These are phyloP conservation scores for Acipenser ruthenus DNA, from an alignment of 2,797 vertebrate genomes.

Conservation along the genomic window DNA sequence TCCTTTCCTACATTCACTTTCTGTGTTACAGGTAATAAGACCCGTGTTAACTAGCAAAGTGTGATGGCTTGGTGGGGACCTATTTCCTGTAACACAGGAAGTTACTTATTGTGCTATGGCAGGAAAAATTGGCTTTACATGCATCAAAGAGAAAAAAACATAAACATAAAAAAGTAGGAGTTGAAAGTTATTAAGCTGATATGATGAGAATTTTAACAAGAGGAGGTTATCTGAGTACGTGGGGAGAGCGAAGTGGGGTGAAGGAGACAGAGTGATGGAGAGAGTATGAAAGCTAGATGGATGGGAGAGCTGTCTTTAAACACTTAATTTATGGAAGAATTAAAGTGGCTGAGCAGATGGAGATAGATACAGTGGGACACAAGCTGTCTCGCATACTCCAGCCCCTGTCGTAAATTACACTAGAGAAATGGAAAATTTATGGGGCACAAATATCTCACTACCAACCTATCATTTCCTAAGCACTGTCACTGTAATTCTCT, in stretches of 20 bases:
- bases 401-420: conserved; percentile 55
- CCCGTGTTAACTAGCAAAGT: no score
- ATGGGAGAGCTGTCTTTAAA: conserved; percentile 27
- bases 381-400: conserved; percentile 50
- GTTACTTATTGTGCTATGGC: no score
- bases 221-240: no score
- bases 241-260: conserved; percentile 1
- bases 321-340: conserved; percentile 27
- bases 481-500: conserved; percentile 62
- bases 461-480: conserved; percentile 58
- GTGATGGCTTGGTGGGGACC: no score
- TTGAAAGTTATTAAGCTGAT: no score
- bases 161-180: no score
- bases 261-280: background rate
- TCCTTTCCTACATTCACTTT: no score
- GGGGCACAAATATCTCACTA: conserved; percentile 58
- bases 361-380: conserved; percentile 47
- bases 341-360: conserved; percentile 41
- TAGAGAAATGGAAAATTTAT: conserved; percentile 59
- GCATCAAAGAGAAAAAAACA: no score
- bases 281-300: background rate
- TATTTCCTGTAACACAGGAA: no score
- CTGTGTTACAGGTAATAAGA: no score
- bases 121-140: no score
- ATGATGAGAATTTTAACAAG: no score